Base-by-base conservation (phyloP, 2,113 vertebrate species). In the Entosphenus tridentatus region DNA sequence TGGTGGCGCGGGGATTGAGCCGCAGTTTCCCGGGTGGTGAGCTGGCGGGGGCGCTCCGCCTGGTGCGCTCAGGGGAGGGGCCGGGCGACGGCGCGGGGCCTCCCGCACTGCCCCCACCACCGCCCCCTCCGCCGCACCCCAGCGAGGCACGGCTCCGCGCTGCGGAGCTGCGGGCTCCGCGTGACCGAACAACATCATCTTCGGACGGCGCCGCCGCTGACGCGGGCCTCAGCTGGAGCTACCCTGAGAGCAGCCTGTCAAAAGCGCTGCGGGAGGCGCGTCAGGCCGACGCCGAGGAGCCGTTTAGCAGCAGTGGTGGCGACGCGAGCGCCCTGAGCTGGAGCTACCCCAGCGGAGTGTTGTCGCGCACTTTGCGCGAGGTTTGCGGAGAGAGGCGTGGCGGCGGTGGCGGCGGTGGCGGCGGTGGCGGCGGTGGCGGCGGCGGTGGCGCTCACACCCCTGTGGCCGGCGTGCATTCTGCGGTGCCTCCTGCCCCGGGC, bases 31-130 rank as follows among this genome's bases (percentile, higher is more conserved):
- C 62, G 1, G 62, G 21, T 8, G 62, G n/a, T 11, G 62, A n/a
- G n/a, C 21, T 65, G 21, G 62, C n/a, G 62, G 62, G n/a, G 62
- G 62, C 62, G 10, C n/a, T 65, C n/a, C 62, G 62, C n/a, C 62
- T 16, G 62, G 62, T 65, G 39, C 39, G 39, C 21, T 65, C 62
- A 11, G 21, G 21, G 21, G 62, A 65, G 21, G 62, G 62, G n/a
- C n/a, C 3, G 62, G 62, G 21, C 62, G 21, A 65, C 9, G 10
- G 10, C 21, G 62, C 21, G n/a, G n/a, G n/a, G n/a, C 9, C n/a
- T 9, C 62, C n/a, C n/a, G 62, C 62, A 11, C 39, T 39, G 3
- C 39, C 39, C 39, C 39, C 39, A 39, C 39, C 39, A 39, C 39
- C 39, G 39, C 39, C 39, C 39, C 21, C 62, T 2, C n/a, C n/a